Base-by-base conservation (phyloP, 2,888 invertebrate genomes). In the Dynastes maya region DNA sequence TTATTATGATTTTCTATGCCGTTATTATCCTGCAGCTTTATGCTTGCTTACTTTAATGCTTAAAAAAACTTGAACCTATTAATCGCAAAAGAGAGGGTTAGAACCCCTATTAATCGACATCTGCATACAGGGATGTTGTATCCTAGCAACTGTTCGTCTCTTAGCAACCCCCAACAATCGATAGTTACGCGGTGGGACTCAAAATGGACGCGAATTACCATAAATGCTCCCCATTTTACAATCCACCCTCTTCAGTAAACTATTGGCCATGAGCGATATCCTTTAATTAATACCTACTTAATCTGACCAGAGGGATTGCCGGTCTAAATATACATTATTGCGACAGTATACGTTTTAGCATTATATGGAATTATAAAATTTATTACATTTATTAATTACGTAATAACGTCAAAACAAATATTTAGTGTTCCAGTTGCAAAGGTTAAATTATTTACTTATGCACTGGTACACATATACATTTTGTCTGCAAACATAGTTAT, bases 181-280 rank as follows among this genome's bases (percentile, higher is more conserved):
- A 83, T 83, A 83, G 81, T 81, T 80, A 80, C 83, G 81, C 82
- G 81, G 80, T 82, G 83, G 83, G 83, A 83, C 82, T 80, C 82
- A 83, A 83, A 83, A 83, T 83, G 83, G 83, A 83, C 82, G 83
- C 81, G 81, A 81, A 83, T 83, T 83, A 83, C 81, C 82, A 82
- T 83, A 83, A 82, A 82, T 81, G 82, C 82, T 80, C 81, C 82
- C 82, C 78, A 67, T 72, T 81, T 80, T 68, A 78, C 79, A 80
- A 80, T 80, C 80, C 82, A 81, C 78, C 80, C 83, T 80, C 78
- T 80, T 72, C 61, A 77, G 79, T 80, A 79, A 80, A 81, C 82
- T 80, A 82, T 82, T 83, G 82, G 82, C 74, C 74, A 68, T 67
- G 55, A 79, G 79, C 80, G 29, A 77, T 55, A 77, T 64, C 27